Evolutionary conservation across 2,888 invertebrate genomes (phyloP).

Genomic region (Agapostemon virescens): DNA sequence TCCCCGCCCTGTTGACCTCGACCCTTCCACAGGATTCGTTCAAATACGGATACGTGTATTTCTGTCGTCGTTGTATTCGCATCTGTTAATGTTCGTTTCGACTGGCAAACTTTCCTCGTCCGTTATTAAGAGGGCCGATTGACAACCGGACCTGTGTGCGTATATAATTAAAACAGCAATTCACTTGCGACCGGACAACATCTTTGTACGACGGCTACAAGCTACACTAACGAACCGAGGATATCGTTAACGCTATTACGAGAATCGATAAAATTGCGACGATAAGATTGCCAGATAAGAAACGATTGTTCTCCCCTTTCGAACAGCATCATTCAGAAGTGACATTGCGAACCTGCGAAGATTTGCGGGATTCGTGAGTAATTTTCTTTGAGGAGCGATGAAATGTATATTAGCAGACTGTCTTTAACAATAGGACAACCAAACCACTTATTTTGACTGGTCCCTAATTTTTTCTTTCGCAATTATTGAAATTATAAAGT

Average conservation of each 20-base stretch:
- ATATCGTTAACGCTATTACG: not conserved
- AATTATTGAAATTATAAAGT: too few species aligned
- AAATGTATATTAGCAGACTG: too few species aligned
- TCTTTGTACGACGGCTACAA: not conserved
- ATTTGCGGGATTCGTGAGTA: not conserved
- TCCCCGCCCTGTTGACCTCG: conserved; percentile 55
- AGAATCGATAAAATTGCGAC: not conserved
- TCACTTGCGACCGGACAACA: not conserved
- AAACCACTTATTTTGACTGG: too few species aligned
- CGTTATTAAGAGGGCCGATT: not conserved
- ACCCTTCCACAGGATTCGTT: conserved; percentile 50
- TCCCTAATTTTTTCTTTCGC: too few species aligned
- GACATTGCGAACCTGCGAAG: too few species aligned
- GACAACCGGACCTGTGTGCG: not conserved
- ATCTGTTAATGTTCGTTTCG: conserved; percentile 29
- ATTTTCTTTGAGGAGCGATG: not conserved
- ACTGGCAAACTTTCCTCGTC: conserved; percentile 21
- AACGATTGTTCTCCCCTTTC: not conserved
- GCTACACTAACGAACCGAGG: not conserved
- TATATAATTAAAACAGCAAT: conserved; percentile 18
- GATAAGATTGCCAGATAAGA: not conserved
- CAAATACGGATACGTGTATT: conserved; percentile 25
- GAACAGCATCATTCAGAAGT: too few species aligned
- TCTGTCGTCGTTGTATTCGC: conserved; percentile 14
- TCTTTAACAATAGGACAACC: too few species aligned